Base-by-base conservation (phyloP, 2,113 vertebrate species). In the Terrapene triunguis region DNA sequence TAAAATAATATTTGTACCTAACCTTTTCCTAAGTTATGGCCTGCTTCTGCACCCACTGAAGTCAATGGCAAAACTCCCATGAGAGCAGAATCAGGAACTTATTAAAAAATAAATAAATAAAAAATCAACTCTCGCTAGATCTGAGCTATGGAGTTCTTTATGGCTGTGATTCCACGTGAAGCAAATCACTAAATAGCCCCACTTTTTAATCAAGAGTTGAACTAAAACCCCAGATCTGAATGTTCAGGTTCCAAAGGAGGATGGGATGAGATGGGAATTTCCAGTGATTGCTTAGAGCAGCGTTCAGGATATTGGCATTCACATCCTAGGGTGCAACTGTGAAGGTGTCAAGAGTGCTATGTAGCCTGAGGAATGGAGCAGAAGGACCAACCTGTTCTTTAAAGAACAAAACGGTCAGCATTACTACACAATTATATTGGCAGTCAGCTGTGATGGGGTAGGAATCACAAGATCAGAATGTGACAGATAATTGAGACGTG, bases 391-490 rank as follows among this genome's bases (percentile, higher is more conserved):
- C 84, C 27, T 0, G 0, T 55, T 95, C 95, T 95, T 89, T 90
- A 86, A 96, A 89, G 89, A 90, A 88, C 29, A 96, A 86, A 96
- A 86, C 84, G 90, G 47, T 78, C 59, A 96, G n/a, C 1, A 0
- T 92, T 96, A 87, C 91, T 96, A 92, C 88, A 55, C 93, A 86
- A 90, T 93, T 94, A 91, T 95, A 89, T 57, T 90, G 76, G 32
- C 35, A 78, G 87, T 85, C 96, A 82, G 47, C 93, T 53, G 19
- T 90, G 35, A 16, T 7, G 89, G 53, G 32, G 44, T 93, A 83
- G 16, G 29, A 90, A 84, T 78, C n/a, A 14, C 54, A 76, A 74
- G n/a, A 21, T 89, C 92, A 92, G 82, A 94, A 96, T 14, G 85
- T 76, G 76, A 80, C 88, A 93, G 24, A 88, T 90, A 80, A 91